Evolutionary conservation across 1,140 invertebrate species (phyloP).

Genomic region (Lepidostoma basale): DNA sequence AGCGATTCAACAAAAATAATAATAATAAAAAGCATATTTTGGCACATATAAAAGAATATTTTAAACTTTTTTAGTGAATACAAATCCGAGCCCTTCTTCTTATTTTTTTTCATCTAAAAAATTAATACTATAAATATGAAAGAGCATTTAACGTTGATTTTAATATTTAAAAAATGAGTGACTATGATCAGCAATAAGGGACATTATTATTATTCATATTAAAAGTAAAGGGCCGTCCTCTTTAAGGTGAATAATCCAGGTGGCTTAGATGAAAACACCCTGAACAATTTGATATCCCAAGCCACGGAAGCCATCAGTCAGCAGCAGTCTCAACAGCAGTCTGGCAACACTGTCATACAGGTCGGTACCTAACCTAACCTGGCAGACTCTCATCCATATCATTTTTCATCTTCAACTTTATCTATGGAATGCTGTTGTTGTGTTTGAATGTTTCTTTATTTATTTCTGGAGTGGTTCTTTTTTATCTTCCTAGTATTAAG

Average conservation of each 20-base stretch:
- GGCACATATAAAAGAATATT: no score
- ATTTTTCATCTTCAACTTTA: neutral
- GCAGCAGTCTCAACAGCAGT: slow-evolving; percentile 39
- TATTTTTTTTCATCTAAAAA: no score
- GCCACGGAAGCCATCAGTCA: slow-evolving; percentile 60
- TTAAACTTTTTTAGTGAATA: no score
- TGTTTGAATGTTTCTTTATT: neutral
- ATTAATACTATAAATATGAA: no score
- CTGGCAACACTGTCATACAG: slow-evolving; percentile 37
- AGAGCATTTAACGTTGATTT: no score
- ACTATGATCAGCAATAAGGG: neutral
- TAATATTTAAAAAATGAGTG: no score
- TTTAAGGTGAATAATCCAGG: slow-evolving; percentile 59
- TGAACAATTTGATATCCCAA: slow-evolving; percentile 60
- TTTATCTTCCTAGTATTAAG: no score
- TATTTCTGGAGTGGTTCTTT: no score
- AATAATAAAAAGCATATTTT: no score
- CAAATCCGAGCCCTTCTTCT: no score
- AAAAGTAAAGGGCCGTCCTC: slow-evolving; percentile 10
- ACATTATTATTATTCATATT: neutral
- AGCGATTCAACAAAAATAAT: no score
- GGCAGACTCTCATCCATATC: neutral
- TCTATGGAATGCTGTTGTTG: neutral
- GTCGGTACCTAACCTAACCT: no score
- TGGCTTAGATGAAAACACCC: slow-evolving; percentile 58